Evolutionary conservation across 1,140 invertebrate species (phyloP), one percentile per base, ranked within the genome.

Genomic region (Calosoma granatense): DNA sequence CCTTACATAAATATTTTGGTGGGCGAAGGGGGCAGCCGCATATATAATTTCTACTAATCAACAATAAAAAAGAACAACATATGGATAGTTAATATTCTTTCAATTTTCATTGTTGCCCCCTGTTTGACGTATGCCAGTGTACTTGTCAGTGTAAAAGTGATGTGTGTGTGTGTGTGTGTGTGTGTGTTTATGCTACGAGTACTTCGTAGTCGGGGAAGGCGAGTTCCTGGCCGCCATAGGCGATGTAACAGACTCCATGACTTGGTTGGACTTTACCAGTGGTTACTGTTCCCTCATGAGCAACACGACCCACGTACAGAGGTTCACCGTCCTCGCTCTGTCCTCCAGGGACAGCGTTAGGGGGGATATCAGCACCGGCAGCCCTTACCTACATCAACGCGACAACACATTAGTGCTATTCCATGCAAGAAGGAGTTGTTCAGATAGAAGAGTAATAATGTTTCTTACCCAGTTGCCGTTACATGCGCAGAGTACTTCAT

Each of bases 201-300:
- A 91, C 74, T 75, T 92, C 87, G 64, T 84, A 92, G 22, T 89
- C 83, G 20, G 77, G 72, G 70, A 81, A 86, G n/a, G 81, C 76
- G 20, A 90, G 55, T 69, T 90, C 84, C 62, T 80, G 65, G 56
- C 87, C 84, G 3, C 73, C 81, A 61, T 78, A 89, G 4, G 87
- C 79, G 67, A 90, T 86, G 72, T 90, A 90, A 56, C 82, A 79
- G 1, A 78, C 78, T 2, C 72, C 80, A 66, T 86, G 88, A 1
- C 81, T 84, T 0, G 83, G 79, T 63, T 87, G 85, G 1, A 93
- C 81, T 72, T 90, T 87, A 61, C 85, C 84, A 11, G 81, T 77
- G 0, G 83, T 86, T 30, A 85, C 54, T 47, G 78, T 78, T 51
- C 79, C 82, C 56, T 86, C 82, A 62, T 87, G 83, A 15, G 76